These are phyloP conservation scores for Sceloporus tristichus DNA, from an alignment of 2,113 vertebrate genomes.

Conservation along the genomic window DNA sequence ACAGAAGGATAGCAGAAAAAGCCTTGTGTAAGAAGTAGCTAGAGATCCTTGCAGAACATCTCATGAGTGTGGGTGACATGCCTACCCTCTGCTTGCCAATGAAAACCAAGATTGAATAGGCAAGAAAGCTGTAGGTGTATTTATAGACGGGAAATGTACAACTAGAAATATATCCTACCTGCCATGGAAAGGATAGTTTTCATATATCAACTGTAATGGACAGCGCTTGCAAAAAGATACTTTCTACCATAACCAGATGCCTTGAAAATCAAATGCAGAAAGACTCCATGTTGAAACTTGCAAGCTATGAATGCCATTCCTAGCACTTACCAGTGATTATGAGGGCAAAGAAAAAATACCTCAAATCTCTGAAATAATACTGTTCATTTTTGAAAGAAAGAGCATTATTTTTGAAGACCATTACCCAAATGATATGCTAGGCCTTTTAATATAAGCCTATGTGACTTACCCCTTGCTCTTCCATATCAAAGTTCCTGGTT, in stretches of 20 bases:
- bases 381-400: neutral
- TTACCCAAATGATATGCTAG: constrained; percentile 13
- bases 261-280: constrained; percentile 20
- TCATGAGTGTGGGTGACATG: neutral
- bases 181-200: neutral
- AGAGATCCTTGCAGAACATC: neutral
- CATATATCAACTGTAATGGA: constrained; percentile 21
- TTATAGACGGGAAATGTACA: neutral
- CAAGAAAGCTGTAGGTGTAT: neutral
- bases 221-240: constrained; percentile 23
- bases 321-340: neutral
- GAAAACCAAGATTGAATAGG: neutral
- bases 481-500: too few species aligned
- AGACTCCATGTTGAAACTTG: constrained; percentile 36
- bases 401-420: neutral
- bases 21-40: neutral
- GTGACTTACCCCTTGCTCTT: neutral
- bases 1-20: neutral
- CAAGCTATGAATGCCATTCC: neutral
- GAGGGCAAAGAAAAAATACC: neutral
- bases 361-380: neutral
- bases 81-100: neutral
- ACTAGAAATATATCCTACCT: neutral
- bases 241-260: constrained; percentile 7
- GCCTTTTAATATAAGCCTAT: constrained; percentile 5